These are phyloP conservation scores for Gymnodraco acuticeps DNA, from an alignment of 2,797 vertebrate species.

Conservation along the genomic window DNA sequence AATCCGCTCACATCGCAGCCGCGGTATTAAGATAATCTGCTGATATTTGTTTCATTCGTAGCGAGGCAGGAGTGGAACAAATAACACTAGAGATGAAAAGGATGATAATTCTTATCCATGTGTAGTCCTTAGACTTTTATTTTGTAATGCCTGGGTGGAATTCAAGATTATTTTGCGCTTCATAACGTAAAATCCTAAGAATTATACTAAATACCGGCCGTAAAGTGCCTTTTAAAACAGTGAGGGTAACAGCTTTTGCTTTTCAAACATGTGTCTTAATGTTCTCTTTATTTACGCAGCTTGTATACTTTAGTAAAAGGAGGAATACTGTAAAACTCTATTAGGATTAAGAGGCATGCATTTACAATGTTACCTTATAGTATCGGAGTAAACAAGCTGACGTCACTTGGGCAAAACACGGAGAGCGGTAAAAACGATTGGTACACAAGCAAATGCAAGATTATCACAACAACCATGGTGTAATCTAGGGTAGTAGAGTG, in stretches of 20 bases:
- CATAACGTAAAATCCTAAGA: not conserved
- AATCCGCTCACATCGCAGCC: slow-evolving; percentile 45
- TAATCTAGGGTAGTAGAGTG: no score
- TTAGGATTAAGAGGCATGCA: no score
- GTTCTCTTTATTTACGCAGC: not conserved
- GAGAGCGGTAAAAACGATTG: no score
- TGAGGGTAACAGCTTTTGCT: not conserved
- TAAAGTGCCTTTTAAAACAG: not conserved
- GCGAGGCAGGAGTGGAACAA: not conserved
- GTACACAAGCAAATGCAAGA: no score
- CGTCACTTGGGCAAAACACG: no score
- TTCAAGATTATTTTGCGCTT: not conserved
- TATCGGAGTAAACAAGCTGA: no score
- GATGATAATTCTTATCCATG: slow-evolving; percentile 12
- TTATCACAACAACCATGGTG: no score
- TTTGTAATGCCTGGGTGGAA: slow-evolving; percentile 1
- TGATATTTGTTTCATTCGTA: slow-evolving; percentile 51
- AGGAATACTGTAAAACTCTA: no score
- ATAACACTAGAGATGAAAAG: slow-evolving; percentile 12
- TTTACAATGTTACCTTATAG: no score
- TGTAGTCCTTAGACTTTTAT: not conserved
- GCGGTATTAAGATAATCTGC: slow-evolving; percentile 60
- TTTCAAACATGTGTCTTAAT: not conserved
- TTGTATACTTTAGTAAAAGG: no score
- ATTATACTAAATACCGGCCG: not conserved